phyloP scores from a whole-genome alignment of 2,888 invertebrate species.

The Exocentrus adspersus region DNA sequence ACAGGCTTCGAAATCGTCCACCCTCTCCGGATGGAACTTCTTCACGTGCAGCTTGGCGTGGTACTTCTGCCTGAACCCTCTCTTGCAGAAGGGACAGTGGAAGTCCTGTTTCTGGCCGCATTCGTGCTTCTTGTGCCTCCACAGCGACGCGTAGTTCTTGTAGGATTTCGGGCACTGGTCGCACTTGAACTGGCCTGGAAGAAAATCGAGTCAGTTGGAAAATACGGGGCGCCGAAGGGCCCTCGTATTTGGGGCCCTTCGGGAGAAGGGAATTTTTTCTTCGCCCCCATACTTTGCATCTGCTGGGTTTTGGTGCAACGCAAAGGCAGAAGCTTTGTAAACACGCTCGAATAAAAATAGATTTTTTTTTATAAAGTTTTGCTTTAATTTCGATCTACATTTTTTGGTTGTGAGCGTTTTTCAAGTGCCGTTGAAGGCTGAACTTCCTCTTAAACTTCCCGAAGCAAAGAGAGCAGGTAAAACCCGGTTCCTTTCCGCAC shows the following conservation, averaged over 20 bases:
- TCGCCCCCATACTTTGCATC: too few relatives aligned
- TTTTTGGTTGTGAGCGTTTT: too few relatives aligned
- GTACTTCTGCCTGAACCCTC: slow-evolving; percentile 37
- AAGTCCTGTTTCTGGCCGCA: slow-evolving; percentile 78
- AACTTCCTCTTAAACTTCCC: slow-evolving; percentile 32
- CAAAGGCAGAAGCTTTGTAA: too few relatives aligned
- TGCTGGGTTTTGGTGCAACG: too few relatives aligned
- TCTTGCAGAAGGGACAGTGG: slow-evolving; percentile 73
- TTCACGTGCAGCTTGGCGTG: slow-evolving; percentile 24
- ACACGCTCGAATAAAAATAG: too few relatives aligned
- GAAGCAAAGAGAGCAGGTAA: slow-evolving; percentile 20
- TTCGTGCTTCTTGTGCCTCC: slow-evolving; percentile 73
- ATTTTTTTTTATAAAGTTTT: too few relatives aligned
- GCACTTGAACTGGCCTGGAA: slow-evolving; percentile 9
- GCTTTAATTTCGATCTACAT: too few relatives aligned
- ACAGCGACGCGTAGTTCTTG: slow-evolving; percentile 28
- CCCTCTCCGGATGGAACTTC: slow-evolving; percentile 13
- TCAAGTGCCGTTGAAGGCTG: slow-evolving; percentile 36
- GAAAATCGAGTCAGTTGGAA: too few relatives aligned
- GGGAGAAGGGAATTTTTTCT: neutral
- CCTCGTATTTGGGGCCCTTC: too few relatives aligned
- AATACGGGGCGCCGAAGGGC: too few relatives aligned
- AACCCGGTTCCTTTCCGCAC: slow-evolving; percentile 31
- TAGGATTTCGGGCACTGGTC: neutral
- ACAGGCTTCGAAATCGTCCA: slow-evolving; percentile 22